Base-by-base conservation (phyloP, 2,113 vertebrate genomes). In the Nymphicus hollandicus region DNA sequence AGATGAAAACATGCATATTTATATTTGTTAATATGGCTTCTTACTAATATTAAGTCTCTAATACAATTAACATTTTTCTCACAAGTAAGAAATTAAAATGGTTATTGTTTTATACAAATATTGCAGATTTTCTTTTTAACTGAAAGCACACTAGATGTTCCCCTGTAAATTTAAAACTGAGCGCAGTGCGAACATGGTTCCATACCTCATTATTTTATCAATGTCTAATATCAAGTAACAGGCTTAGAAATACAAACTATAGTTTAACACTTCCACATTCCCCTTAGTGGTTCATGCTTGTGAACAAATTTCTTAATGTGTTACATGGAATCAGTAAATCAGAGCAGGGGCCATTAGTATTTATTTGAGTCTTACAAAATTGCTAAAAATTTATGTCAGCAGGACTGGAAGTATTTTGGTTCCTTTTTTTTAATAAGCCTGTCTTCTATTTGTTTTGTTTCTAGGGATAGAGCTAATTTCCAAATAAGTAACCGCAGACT, bases 401-500 rank as follows among this genome's bases (percentile, higher is more conserved):
- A n/a, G 11, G 23, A 65, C 10, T 65, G 47, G 29, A 65, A 72
- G 13, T 31, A 91, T 73, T 76, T 74, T 8, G 28, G 17, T 71
- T 88, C 52, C 43, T 11, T n/a, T 78, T 87, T 87, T 52, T 46
- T 73, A 24, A 47, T 19, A 64, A 53, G 31, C 24, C 16, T 70
- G 6, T 27, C 41, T n/a, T 56, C n/a, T 70, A 12, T 81, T 63
- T 82, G 4, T 44, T 74, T 86, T 23, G 27, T 0, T 44, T 46
- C 53, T 94, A 99, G 99, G 97, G 99, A 99, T 58, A 98, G 99
- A 55, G 98, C 98, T 58, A 99, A 98, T 97, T 98, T 99, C 64
- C 99, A 99, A 87, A 95, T 99, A 90, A 98, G 78, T 86, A 99
- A 99, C 97, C 99, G 99, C 52, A 97, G 99, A 74, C 98, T 99